These are phyloP conservation scores for Turnix velox DNA, from an alignment of 2,113 vertebrate genomes.

Conservation along the genomic window DNA sequence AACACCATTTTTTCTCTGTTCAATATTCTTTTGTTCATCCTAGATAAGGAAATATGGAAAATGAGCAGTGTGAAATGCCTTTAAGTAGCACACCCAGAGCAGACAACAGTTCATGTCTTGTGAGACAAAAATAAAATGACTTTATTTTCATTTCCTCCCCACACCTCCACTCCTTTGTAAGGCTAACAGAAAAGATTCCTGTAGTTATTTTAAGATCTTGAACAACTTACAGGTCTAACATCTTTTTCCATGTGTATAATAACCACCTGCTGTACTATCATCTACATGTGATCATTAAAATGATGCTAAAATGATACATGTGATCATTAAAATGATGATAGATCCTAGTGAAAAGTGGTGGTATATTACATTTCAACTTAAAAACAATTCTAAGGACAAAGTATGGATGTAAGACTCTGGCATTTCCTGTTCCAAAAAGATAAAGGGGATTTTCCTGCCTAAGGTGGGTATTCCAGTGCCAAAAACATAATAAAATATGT, in stretches of 20 bases:
- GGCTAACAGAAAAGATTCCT: conserved; percentile 42
- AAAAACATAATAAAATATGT: too few species aligned
- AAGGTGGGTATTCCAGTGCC: not conserved
- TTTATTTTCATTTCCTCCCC: not conserved
- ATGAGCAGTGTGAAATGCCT: not conserved
- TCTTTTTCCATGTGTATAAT: conserved; percentile 44
- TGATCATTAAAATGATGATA: conserved; percentile 49
- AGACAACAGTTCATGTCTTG: not conserved
- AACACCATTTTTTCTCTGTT: not conserved
- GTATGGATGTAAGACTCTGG: not conserved
- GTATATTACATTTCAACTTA: conserved; percentile 6
- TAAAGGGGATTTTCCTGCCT: not conserved
- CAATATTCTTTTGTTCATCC: not conserved
- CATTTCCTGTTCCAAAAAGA: not conserved
- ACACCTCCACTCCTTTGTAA: not conserved
- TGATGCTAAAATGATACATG: conserved; percentile 12
- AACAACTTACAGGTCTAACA: conserved; percentile 32
- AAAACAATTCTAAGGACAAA: conserved; percentile 33
- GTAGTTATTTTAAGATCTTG: conserved; percentile 55
- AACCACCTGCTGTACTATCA: conserved; percentile 51
- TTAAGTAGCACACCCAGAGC: not conserved
- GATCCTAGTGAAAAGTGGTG: conserved; percentile 11
- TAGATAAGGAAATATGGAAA: not conserved
- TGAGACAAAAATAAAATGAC: not conserved
- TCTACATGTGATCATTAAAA: conserved; percentile 22